Evolutionary conservation across 2,797 vertebrate genomes (phyloP), one percentile per base, ranked within the genome.

Genomic region (Xiphophorus birchmanni): DNA sequence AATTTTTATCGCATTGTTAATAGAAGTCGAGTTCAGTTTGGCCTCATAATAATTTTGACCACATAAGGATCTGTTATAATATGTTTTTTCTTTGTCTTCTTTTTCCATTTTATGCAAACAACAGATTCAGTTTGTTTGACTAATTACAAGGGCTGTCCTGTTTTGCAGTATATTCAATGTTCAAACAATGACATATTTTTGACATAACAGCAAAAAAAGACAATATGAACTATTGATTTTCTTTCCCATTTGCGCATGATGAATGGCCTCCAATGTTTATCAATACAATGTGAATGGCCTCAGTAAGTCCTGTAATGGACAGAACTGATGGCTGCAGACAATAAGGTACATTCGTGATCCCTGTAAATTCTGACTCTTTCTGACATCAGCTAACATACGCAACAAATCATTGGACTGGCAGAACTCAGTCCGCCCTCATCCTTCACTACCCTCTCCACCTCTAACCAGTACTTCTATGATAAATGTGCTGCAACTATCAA

Each of bases 351-450:
- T 81, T 89, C 75, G 74, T 58, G 79, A 88, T 56, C 79, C 54
- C 86, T 12, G 79, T 92, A 94, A 91, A 93, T 92, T 88, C 82
- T 76, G 80, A 77, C 79, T 91, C 76, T 84, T 88, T 88, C 89
- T 90, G 90, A 93, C 90, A 90, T 85, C 74, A 82, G 69, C 82
- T 86, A 82, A 88, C 85, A 87, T 2, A 26, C 73, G 75, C 83
- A 79, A 85, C 90, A 93, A 94, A 92, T 93, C 92, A 94, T 80
- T 50, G 42, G 80, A 91, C 81, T 89, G 92, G 84, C 89, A 91
- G 80, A 88, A 91, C 84, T 87, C 84, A 89, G 84, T 89, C 81
- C 82, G 80, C 82, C 79, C 69, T 85, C 88, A 81, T 89, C 85
- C 90, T 91, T 87, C 79, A 78, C 74, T 80, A 77, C 81, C 79